Base-by-base conservation (phyloP, 2,113 vertebrate genomes). In the Podarcis muralis region DNA sequence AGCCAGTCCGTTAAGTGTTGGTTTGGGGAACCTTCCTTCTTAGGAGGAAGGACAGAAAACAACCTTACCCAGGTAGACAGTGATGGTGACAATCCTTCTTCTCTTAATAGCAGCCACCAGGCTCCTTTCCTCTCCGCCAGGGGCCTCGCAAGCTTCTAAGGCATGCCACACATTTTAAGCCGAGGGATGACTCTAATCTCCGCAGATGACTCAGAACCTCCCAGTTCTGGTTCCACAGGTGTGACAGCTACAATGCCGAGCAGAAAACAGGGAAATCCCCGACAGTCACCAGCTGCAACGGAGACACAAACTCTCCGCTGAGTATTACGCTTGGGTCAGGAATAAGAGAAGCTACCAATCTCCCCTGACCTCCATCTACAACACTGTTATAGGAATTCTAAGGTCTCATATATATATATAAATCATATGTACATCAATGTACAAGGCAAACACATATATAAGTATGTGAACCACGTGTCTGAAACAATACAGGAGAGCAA, bases 161-260 rank as follows among this genome's bases (percentile, higher is more conserved):
- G 69, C 32, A 75, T 43, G 59, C 69, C 87, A n/a, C 87, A 40
- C 53, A 3, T 25, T 82, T 66, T 35, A 62, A 62, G 16, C 13
- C 20, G 15, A 6, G 48, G 8, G 79, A 81, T 81, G 69, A 75
- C 69, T 76, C 84, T n/a, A 15, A 43, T 75, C 71, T 43, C 6
- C 35, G 3, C 2, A 57, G 80, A 83, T 88, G 80, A 75, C 59
- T 75, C 87, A 88, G 66, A 48, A 3, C 5, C 69, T 88, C 80
- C 20, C 37, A 6, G 6, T 88, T 88, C 79, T 76, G 80, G 80
- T 88, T 83, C 87, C 71, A 16, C 80, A 32, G 80, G 87, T 76
- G 87, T 32, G 69, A 76, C 53, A 53, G 48, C 48, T 12, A 30
- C 30, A 32, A 57, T 35, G 23, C 57, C 18, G 3, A 66, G 62